Conservation (phyloP, 2,113 vertebrate genomes). For the Synchiropus splendidus region DNA sequence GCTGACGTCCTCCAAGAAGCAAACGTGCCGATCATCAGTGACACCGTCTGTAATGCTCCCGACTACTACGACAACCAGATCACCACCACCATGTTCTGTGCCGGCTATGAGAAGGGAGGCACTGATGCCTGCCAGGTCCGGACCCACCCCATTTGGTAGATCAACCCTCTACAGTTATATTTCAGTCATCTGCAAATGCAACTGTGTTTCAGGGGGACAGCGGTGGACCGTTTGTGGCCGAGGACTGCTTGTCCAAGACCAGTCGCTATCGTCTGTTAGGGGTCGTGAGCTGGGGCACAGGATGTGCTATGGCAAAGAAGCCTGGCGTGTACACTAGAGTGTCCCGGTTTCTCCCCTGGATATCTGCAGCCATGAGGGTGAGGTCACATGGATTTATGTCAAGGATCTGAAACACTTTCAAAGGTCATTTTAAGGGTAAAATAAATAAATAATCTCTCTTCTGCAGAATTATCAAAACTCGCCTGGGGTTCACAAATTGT, state of each 20-base stretch:
- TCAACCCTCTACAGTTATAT: not conserved
- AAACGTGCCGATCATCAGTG: constrained; percentile 79
- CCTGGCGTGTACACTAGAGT: constrained; percentile 85
- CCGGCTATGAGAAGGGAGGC: constrained; percentile 79
- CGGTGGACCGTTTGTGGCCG: constrained; percentile 80
- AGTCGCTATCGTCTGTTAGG: constrained; percentile 78
- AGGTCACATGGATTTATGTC: too few relatives aligned
- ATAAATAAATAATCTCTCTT: constrained; percentile 3
- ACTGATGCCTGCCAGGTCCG: constrained; percentile 84
- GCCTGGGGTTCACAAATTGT: constrained; percentile 68
- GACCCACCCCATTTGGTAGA: not conserved
- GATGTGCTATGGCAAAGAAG: constrained; percentile 82
- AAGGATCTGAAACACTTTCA: too few relatives aligned
- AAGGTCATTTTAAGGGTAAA: not conserved
- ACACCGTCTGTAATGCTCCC: constrained; percentile 71
- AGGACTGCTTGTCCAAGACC: constrained; percentile 75
- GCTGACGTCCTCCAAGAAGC: constrained; percentile 80
- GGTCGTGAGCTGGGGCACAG: constrained; percentile 87
- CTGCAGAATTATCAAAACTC: constrained; percentile 63
- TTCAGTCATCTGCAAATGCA: not conserved
- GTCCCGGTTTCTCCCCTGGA: constrained; percentile 80
- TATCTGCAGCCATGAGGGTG: constrained; percentile 83
- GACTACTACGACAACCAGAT: constrained; percentile 87
- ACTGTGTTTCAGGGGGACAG: constrained; percentile 75
- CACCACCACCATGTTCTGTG: constrained; percentile 87